Conservation (phyloP, 1,140 invertebrate genomes). For the Diorhabda sublineata region DNA sequence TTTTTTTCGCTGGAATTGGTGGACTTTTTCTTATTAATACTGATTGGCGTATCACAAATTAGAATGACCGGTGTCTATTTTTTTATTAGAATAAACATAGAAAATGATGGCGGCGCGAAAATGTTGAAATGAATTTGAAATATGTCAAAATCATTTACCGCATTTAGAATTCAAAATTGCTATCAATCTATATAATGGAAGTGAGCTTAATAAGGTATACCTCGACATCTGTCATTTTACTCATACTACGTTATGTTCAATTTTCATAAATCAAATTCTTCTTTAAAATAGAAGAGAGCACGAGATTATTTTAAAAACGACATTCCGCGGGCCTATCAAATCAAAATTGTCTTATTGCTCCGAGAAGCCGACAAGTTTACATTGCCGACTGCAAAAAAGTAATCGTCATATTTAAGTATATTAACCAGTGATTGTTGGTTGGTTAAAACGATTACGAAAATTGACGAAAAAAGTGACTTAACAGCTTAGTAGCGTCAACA, state of each 20-base stretch:
- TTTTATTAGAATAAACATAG: too few species aligned
- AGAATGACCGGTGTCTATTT: too few species aligned
- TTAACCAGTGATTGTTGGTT: constrained; percentile 14
- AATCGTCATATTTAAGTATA: constrained; percentile 20
- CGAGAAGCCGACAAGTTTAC: too few species aligned
- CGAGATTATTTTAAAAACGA: constrained; percentile 15
- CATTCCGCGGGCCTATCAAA: constrained; percentile 17
- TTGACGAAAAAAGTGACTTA: constrained; percentile 8
- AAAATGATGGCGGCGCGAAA: too few species aligned
- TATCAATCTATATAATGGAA: constrained; percentile 9
- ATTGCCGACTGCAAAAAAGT: constrained; percentile 10
- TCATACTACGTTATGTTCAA: constrained; percentile 15
- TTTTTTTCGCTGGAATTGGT: too few species aligned
- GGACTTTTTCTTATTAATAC: too few species aligned
- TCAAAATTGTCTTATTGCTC: constrained; percentile 13
- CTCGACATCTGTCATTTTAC: constrained; percentile 7
- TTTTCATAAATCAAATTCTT: constrained; percentile 20
- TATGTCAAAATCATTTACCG: too few species aligned
- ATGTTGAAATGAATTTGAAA: too few species aligned
- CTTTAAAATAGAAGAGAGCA: constrained; percentile 15
- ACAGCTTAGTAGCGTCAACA: too few species aligned
- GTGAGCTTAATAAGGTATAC: constrained; percentile 5
- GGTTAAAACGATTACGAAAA: constrained; percentile 14
- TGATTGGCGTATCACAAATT: too few species aligned
- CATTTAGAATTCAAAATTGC: neutral